Evolutionary conservation across 2,113 vertebrate species (phyloP).

Genomic region (Lepus americanus): DNA sequence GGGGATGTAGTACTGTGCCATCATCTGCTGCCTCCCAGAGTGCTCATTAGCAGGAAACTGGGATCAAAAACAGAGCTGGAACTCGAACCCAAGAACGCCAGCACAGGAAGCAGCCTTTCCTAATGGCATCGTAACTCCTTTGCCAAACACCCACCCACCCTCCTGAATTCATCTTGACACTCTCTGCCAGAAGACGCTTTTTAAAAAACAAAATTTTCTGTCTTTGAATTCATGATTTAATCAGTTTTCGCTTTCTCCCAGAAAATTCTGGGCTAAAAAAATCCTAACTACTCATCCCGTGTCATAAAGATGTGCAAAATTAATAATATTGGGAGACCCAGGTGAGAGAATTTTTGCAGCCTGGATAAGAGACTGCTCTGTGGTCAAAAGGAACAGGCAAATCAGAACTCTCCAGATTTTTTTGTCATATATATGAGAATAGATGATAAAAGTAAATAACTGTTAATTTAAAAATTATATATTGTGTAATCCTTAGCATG

Average conservation of each 20-base stretch:
- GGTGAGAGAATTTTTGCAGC: not conserved
- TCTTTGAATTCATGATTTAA: not conserved
- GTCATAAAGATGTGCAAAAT: not conserved
- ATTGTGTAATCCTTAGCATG: not conserved
- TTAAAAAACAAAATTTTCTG: constrained; percentile 7
- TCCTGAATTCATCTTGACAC: not conserved
- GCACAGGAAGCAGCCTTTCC: too few relatives aligned
- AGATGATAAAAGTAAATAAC: not conserved
- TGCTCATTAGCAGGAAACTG: too few relatives aligned
- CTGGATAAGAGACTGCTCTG: not conserved
- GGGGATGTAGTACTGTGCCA: too few relatives aligned
- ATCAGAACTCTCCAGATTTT: not conserved
- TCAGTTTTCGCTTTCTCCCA: not conserved
- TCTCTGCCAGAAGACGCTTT: not conserved
- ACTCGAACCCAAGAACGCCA: too few relatives aligned
- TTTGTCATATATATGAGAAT: not conserved
- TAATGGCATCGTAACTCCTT: too few relatives aligned
- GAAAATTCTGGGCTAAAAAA: not conserved
- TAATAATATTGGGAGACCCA: not conserved
- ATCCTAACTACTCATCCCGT: not conserved
- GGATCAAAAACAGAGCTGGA: too few relatives aligned
- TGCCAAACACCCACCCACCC: too few relatives aligned
- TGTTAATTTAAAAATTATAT: not conserved
- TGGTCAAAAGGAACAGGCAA: not conserved
- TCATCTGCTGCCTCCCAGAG: too few relatives aligned